Conservation (phyloP, 2,113 vertebrate species). For the Hippocampus abdominalis region DNA sequence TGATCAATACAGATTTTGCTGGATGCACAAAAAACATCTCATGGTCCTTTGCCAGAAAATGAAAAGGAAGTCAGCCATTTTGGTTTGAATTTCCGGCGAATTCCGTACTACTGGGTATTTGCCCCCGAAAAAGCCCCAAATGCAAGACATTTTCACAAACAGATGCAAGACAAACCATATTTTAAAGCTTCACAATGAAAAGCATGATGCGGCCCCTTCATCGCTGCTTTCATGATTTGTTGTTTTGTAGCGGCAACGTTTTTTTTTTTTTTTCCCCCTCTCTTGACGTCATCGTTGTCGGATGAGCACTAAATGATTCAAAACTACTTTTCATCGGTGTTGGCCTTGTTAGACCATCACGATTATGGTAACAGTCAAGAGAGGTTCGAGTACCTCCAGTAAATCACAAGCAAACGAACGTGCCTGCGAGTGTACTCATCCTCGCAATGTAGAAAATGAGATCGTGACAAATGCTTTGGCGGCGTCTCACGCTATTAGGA, state of each 20-base stretch:
- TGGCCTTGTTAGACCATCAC: not conserved
- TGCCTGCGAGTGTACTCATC: not conserved
- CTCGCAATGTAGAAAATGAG: slow-evolving; percentile 3
- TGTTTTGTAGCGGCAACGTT: not conserved
- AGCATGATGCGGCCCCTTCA: not conserved
- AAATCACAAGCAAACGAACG: slow-evolving; percentile 1
- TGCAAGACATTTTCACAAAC: too few species aligned
- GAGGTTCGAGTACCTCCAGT: not conserved
- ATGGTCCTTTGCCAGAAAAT: too few species aligned
- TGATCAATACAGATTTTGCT: too few species aligned
- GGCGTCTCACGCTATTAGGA: not conserved
- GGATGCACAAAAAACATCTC: too few species aligned
- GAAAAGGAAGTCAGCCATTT: too few species aligned
- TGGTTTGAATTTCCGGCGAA: too few species aligned
- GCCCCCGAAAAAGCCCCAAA: too few species aligned
- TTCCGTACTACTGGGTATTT: too few species aligned
- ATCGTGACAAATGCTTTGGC: slow-evolving; percentile 18
- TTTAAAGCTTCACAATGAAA: not conserved
- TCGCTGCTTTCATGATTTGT: not conserved
- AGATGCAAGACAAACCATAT: too few species aligned
- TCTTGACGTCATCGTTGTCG: not conserved
- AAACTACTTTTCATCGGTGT: not conserved
- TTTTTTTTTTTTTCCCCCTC: not conserved
- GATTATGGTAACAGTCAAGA: not conserved
- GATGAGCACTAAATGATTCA: not conserved